phyloP scores from a whole-genome alignment of 2,888 invertebrate species.

The Neoaliturus tenellus region DNA sequence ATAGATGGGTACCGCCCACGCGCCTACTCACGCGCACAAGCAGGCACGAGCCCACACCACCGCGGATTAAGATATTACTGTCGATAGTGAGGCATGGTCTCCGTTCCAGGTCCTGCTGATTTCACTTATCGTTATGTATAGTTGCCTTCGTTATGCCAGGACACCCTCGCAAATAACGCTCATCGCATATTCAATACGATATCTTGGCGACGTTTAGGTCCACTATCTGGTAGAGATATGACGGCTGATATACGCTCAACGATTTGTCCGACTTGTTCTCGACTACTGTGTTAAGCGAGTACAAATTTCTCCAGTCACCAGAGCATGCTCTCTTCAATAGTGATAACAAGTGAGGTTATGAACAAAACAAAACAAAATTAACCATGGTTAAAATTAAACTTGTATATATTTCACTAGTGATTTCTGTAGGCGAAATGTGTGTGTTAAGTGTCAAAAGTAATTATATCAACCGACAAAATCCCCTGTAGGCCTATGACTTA shows the following conservation, averaged over 20 bases:
- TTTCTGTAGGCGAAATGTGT: too few relatives aligned
- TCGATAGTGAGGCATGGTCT: conserved; percentile 11
- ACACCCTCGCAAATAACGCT: not conserved
- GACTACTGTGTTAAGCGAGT: too few relatives aligned
- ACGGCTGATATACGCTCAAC: not conserved
- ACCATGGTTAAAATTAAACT: too few relatives aligned
- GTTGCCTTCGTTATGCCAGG: conserved; percentile 21
- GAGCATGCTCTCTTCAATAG: too few relatives aligned
- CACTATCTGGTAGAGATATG: not conserved
- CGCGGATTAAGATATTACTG: conserved; percentile 43
- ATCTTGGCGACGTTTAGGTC: not conserved
- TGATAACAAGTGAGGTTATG: too few relatives aligned
- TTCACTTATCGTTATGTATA: conserved; percentile 18
- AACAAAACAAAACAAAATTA: too few relatives aligned
- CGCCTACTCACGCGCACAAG: not conserved
- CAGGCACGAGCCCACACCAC: not conserved
- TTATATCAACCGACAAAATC: too few relatives aligned
- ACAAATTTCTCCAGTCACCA: too few relatives aligned
- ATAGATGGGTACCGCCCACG: conserved; percentile 26
- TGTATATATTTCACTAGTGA: too few relatives aligned
- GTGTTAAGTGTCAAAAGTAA: too few relatives aligned
- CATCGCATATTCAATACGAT: conserved; percentile 18
- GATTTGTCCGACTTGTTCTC: not conserved
- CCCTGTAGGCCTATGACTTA: too few relatives aligned
- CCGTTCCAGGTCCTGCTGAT: conserved; percentile 18